These are phyloP conservation scores for Oryzias sinensis DNA, from an alignment of 2,797 vertebrate species.

Conservation along the genomic window DNA sequence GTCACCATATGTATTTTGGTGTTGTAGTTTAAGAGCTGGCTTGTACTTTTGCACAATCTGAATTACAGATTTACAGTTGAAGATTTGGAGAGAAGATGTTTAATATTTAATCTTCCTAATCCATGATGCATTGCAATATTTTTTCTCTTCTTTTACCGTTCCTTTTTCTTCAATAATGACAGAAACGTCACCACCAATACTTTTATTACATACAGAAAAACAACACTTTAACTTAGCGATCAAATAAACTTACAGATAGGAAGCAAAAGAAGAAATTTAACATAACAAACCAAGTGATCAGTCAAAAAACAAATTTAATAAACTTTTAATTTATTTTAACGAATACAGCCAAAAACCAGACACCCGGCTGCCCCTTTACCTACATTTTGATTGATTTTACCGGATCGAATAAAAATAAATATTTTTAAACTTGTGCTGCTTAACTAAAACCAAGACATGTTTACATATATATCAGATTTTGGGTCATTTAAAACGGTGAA, in stretches of 20 bases:
- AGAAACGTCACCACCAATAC: constrained; percentile 16
- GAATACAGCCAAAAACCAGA: background rate
- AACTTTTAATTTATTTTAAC: no score
- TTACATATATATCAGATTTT: constrained; percentile 11
- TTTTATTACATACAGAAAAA: constrained; percentile 60
- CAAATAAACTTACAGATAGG: constrained; percentile 34
- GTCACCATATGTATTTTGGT: constrained; percentile 7
- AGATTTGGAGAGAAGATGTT: constrained; percentile 10
- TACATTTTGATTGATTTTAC: constrained; percentile 11
- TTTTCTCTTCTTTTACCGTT: background rate
- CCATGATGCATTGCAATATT: constrained; percentile 15
- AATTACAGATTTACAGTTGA: constrained; percentile 46
- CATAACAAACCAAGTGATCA: background rate
- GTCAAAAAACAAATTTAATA: no score
- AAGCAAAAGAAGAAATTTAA: constrained; percentile 15
- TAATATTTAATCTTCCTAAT: constrained; percentile 35
- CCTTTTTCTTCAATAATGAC: constrained; percentile 22
- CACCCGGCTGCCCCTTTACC: constrained; percentile 5
- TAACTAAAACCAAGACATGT: no score
- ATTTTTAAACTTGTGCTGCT: no score
- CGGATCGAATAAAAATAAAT: constrained; percentile 24
- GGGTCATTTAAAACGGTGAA: constrained; percentile 1
- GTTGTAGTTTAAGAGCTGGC: no score
- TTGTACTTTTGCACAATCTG: constrained; percentile 12
- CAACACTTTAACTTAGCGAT: constrained; percentile 40